Conservation (phyloP, 2,113 vertebrate genomes). For the Lota lota region DNA sequence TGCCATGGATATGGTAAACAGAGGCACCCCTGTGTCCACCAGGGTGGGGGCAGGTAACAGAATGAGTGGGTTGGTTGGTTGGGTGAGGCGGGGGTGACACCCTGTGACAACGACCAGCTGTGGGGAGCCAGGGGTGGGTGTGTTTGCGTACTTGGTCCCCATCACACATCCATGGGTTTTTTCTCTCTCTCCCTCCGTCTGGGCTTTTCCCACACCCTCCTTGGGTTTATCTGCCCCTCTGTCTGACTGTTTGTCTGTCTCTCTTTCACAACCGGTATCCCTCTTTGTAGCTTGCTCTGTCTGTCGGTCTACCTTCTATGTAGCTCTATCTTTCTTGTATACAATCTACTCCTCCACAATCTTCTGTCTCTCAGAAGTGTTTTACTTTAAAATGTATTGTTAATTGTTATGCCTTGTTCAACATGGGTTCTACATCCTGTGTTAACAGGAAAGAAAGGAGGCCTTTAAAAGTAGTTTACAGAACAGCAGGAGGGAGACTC, state of each 20-base stretch:
- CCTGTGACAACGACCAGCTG: constrained; percentile 60
- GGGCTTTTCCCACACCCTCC: constrained; percentile 44
- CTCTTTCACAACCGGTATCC: not conserved
- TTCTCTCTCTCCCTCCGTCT: constrained; percentile 39
- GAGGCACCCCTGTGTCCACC: constrained; percentile 43
- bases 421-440: no score
- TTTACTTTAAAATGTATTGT: no score
- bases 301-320: no score
- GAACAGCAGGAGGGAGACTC: no score
- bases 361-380: no score
- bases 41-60: constrained; percentile 4
- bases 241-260: not conserved
- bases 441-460: no score
- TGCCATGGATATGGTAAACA: constrained; percentile 38
- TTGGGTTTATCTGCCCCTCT: constrained; percentile 1
- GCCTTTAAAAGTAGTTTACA: no score
- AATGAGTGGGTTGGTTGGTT: constrained; percentile 1
- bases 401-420: no score
- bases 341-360: no score
- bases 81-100: constrained; percentile 37
- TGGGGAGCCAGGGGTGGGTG: constrained; percentile 24
- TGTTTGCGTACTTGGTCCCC: constrained; percentile 51
- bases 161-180: constrained; percentile 3
- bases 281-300: no score
- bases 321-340: no score